phyloP scores from a whole-genome alignment of 1,140 invertebrate species.

The Megathymus violae region DNA sequence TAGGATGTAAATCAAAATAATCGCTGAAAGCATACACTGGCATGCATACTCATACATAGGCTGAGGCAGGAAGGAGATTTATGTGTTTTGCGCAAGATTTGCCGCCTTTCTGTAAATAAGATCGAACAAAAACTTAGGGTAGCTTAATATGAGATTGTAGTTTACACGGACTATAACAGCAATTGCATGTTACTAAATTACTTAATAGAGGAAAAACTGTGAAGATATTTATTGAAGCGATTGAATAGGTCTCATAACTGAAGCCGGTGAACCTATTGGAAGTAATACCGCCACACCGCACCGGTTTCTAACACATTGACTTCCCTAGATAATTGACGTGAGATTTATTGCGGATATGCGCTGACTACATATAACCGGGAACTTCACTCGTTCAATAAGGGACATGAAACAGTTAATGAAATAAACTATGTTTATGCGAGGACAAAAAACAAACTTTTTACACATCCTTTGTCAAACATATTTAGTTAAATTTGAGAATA shows the following conservation, averaged over 20 bases:
- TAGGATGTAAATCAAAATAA: slow-evolving; percentile 39
- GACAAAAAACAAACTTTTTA: too few species aligned
- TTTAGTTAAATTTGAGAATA: background rate
- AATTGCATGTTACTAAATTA: background rate
- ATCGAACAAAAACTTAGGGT: background rate
- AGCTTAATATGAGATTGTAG: background rate
- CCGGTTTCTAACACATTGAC: slow-evolving; percentile 6
- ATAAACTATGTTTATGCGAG: too few species aligned
- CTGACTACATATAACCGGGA: background rate
- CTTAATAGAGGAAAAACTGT: background rate
- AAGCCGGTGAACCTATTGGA: background rate
- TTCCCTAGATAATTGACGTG: background rate
- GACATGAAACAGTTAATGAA: too few species aligned
- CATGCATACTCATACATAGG: slow-evolving; percentile 1
- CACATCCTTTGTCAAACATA: background rate
- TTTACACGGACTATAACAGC: background rate
- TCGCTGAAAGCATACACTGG: slow-evolving; percentile 29
- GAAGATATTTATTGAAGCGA: too few species aligned
- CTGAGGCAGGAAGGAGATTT: slow-evolving; percentile 13
- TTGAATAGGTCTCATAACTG: background rate
- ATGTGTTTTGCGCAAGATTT: slow-evolving; percentile 14
- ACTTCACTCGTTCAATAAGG: background rate
- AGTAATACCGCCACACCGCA: background rate
- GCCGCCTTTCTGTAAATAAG: background rate
- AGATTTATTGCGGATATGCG: slow-evolving; percentile 14